These are phyloP conservation scores for Plestiodon gilberti DNA, from an alignment of 2,113 vertebrate genomes.

Conservation along the genomic window DNA sequence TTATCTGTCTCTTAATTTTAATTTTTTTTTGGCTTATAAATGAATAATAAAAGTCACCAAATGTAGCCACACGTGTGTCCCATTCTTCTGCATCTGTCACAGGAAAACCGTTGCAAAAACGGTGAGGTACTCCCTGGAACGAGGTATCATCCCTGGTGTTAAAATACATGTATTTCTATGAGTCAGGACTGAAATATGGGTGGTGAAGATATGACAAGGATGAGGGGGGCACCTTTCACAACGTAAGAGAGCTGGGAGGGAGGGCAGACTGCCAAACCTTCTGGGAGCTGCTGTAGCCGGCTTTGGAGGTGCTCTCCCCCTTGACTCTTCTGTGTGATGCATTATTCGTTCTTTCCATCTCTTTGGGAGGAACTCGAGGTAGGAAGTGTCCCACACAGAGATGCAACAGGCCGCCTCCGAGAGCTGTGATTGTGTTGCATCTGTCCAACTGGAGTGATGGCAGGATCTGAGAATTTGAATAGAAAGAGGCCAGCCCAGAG, in stretches of 20 bases:
- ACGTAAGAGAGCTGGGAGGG: neutral
- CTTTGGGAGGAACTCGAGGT: no score
- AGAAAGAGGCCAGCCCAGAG: no score
- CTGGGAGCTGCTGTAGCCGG: no score
- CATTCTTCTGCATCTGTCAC: neutral
- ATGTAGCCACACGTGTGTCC: neutral
- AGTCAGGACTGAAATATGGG: neutral
- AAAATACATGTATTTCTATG: neutral
- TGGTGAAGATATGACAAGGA: neutral
- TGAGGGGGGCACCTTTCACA: accelerated
- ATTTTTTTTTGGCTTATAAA: slow-evolving; percentile 34
- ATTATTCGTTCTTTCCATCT: no score
- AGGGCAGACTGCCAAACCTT: neutral
- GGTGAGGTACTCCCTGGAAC: no score
- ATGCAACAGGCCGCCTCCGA: no score
- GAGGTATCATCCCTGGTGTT: neutral
- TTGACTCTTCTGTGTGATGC: neutral
- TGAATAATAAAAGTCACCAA: slow-evolving; percentile 37
- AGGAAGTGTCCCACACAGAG: no score
- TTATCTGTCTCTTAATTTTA: slow-evolving; percentile 7
- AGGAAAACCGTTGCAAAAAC: neutral
- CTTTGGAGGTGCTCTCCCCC: no score
- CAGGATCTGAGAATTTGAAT: no score
- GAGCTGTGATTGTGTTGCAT: no score
- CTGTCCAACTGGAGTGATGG: no score